Percentiles rank a stretch among this genome's conserved stretches.
phyloP scores from a whole-genome alignment of 1,140 invertebrate genomes.

The Nylanderia fulva region DNA sequence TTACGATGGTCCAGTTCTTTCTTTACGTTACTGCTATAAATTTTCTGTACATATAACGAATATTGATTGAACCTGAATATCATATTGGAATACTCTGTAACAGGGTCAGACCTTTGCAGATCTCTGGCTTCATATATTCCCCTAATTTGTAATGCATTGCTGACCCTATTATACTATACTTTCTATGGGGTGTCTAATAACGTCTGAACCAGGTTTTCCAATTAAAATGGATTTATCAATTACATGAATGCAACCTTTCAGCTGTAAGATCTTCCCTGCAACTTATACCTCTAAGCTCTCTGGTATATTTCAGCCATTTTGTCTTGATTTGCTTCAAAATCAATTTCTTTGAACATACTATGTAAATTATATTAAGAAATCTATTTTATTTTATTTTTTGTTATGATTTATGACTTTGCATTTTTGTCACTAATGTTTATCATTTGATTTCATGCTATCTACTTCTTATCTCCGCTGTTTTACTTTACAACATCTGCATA shows the following conservation, averaged over 20 bases:
- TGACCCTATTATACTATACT: conserved; percentile 58
- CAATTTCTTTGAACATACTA: background rate
- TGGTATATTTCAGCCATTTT: background rate
- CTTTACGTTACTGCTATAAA: background rate
- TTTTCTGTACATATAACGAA: background rate
- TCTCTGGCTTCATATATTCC: conserved; percentile 42
- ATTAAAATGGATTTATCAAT: conserved; percentile 81
- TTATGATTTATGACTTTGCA: background rate
- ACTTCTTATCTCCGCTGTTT: conserved; percentile 33
- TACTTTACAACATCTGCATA: conserved; percentile 60
- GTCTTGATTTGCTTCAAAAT: background rate
- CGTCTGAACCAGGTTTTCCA: conserved; percentile 73
- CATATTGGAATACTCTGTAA: background rate
- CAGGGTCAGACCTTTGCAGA: conserved; percentile 23
- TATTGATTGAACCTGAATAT: background rate
- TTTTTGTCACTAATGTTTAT: background rate
- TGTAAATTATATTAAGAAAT: conserved; percentile 1
- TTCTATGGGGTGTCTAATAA: conserved; percentile 40
- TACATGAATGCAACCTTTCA: conserved; percentile 72
- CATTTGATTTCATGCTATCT: conserved; percentile 38
- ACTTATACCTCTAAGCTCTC: background rate
- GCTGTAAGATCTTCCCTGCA: background rate
- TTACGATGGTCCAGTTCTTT: background rate
- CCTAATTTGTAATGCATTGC: conserved; percentile 51
- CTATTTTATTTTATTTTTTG: conserved; percentile 25